Evolutionary conservation across 2,113 vertebrate species (phyloP).

Genomic region (Oreochromis spilurus): DNA sequence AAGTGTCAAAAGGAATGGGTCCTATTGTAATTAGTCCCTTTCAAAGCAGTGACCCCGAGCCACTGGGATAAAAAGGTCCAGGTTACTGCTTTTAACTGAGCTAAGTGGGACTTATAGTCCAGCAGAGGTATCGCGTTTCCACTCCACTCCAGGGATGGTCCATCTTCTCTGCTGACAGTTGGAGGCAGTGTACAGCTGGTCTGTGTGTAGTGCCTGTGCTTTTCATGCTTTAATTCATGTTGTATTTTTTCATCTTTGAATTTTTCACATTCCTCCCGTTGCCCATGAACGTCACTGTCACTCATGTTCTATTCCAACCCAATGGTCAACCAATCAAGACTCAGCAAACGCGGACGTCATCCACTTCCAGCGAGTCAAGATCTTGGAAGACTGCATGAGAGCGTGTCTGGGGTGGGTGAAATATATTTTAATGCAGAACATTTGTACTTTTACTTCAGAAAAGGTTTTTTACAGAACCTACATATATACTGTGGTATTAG

Average conservation of each 20-base stretch:
- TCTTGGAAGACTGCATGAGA: background rate
- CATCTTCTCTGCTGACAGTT: background rate
- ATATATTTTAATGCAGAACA: background rate
- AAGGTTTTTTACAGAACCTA: background rate
- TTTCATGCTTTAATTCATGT: background rate
- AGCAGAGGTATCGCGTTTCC: background rate
- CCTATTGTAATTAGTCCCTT: background rate
- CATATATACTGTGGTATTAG: fast-evolving
- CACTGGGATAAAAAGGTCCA: background rate
- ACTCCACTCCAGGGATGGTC: background rate
- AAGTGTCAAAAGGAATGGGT: background rate
- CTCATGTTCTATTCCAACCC: background rate
- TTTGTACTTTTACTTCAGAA: background rate
- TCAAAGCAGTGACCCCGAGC: background rate
- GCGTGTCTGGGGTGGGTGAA: background rate
- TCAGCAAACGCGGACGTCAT: background rate
- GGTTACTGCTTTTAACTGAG: background rate
- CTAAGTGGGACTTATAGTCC: background rate
- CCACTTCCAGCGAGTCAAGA: background rate
- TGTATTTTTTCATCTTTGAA: background rate
- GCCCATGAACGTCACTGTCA: background rate
- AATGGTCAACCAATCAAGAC: background rate
- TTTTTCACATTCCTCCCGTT: background rate
- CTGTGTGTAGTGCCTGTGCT: fast-evolving
- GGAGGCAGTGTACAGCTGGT: background rate